A percentile compares a stretch with the other conserved stretches of the same genome.
phyloP scores from a whole-genome alignment of 2,888 invertebrate species.

The Allacma fusca region DNA sequence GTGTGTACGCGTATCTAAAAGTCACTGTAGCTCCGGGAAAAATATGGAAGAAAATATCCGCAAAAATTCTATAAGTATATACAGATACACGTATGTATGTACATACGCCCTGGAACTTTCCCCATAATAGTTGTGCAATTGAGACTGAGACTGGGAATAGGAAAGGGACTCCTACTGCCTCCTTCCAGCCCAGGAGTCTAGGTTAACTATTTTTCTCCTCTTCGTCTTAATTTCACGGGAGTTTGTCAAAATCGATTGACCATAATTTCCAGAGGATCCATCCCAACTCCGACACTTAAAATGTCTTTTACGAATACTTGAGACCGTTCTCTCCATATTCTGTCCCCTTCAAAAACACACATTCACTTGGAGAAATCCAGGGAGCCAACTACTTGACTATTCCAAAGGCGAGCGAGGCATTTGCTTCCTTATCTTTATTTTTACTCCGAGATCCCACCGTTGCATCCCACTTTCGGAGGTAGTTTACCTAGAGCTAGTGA shows the following conservation, averaged over 20 bases:
- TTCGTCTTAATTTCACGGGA: conserved; percentile 41
- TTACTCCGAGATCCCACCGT: background rate
- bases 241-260: conserved; percentile 55
- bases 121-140: no score
- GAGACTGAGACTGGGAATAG: no score
- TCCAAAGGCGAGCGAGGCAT: conserved; percentile 8
- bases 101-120: no score
- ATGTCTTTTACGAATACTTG: conserved; percentile 4
- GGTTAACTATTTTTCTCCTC: conserved; percentile 7
- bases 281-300: background rate
- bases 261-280: conserved; percentile 47
- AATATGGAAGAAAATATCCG: no score
- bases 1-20: no score
- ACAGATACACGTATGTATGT: no score
- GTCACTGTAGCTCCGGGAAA: no score
- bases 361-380: background rate
- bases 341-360: background rate
- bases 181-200: background rate
- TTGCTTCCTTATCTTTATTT: conserved; percentile 10
- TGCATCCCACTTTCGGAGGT: background rate
- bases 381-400: conserved; percentile 15
- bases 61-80: no score
- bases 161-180: no score
- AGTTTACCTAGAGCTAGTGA: no score
- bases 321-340: background rate